phyloP scores from a whole-genome alignment of 2,113 vertebrate genomes.

The Sylvia atricapilla region DNA sequence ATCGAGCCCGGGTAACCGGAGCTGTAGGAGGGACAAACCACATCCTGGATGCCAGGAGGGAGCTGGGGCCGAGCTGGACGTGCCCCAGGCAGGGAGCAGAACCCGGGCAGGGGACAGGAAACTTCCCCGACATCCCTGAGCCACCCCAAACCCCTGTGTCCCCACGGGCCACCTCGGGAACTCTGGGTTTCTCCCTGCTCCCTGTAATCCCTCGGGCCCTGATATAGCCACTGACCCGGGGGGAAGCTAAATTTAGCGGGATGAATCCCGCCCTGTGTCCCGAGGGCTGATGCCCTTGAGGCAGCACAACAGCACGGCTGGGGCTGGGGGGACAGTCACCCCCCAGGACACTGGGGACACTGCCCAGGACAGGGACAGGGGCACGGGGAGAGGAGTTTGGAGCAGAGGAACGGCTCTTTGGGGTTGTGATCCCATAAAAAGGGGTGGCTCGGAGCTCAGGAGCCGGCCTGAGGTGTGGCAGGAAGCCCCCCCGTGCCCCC shows the following conservation, averaged over 20 bases:
- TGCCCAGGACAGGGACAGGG: background rate
- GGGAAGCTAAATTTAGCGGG: constrained; percentile 1
- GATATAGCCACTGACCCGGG: background rate
- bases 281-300: background rate
- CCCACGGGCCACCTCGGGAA: background rate
- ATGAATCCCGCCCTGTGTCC: background rate
- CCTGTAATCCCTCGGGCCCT: background rate
- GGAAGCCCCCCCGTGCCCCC: background rate
- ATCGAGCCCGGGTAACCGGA: background rate
- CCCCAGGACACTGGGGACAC: background rate
- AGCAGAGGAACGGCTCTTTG: rapidly evolving
- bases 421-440: background rate
- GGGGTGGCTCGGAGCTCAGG: rapidly evolving
- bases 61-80: background rate
- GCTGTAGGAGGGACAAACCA: background rate
- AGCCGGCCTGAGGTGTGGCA: background rate
- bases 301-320: rapidly evolving
- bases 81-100: background rate
- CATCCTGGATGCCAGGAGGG: background rate
- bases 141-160: background rate
- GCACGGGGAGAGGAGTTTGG: rapidly evolving
- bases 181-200: background rate
- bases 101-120: background rate
- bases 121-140: background rate
- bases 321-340: background rate